Conservation (phyloP, 2,888 invertebrate genomes). For the Nomada ferruginata region DNA sequence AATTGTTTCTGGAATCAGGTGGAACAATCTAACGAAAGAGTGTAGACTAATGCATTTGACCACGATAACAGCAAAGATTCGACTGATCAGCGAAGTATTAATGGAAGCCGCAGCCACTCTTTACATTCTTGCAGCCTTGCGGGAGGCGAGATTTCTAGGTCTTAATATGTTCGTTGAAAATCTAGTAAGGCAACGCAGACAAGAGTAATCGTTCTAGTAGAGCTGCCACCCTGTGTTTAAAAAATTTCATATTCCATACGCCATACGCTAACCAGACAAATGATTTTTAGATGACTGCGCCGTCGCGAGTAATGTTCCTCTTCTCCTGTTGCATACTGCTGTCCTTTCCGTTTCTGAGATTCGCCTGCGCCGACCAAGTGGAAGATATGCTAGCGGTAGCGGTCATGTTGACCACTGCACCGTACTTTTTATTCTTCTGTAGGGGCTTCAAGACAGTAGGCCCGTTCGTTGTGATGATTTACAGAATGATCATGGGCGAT, state of each 20-base stretch:
- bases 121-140: conserved; percentile 92
- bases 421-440: conserved; percentile 98
- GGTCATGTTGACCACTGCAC: conserved; percentile 97
- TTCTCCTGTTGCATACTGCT: conserved; percentile 96
- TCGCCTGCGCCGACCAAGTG: conserved; percentile 93
- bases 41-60: conserved; percentile 89
- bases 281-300: conserved; percentile 90
- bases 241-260: neutral
- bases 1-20: conserved; percentile 82
- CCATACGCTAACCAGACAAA: neutral
- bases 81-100: conserved; percentile 91
- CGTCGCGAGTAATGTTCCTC: conserved; percentile 96
- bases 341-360: conserved; percentile 92
- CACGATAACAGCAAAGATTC: conserved; percentile 87
- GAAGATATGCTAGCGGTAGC: conserved; percentile 97
- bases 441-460: conserved; percentile 99
- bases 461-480: conserved; percentile 99
- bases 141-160: conserved; percentile 96
- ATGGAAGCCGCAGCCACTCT: conserved; percentile 93
- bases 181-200: conserved; percentile 88
- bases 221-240: too few relatives aligned
- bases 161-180: conserved; percentile 97
- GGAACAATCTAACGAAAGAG: conserved; percentile 89
- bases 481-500: conserved; percentile 99
- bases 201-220: too few relatives aligned